A percentile compares a stretch with the other conserved stretches of the same genome.
Evolutionary conservation across 35 echinoderm and acorn worm genomes (phyloP).

Genomic region (Chiridota heheva): DNA sequence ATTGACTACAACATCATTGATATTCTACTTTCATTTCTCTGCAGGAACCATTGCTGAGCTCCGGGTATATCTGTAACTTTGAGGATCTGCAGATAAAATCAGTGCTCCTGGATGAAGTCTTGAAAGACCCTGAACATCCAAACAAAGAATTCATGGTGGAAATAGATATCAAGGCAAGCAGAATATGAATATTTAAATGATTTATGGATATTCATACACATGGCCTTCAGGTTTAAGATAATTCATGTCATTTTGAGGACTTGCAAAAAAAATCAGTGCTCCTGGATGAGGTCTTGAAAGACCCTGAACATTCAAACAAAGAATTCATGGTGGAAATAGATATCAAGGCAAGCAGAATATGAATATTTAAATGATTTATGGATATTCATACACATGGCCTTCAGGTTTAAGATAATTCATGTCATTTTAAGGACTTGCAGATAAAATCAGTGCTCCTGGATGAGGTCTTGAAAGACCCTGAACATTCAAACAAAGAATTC

Average conservation of each 20-base stretch:
- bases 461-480: conserved; percentile 92
- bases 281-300: conserved; percentile 94
- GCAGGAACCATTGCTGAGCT: conserved; percentile 95
- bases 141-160: conserved; percentile 84
- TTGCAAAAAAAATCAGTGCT: conserved; percentile 90
- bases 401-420: too few relatives aligned
- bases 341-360: conserved; percentile 86
- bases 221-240: too few relatives aligned
- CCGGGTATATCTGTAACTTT: conserved; percentile 98
- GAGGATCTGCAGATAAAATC: conserved; percentile 95
- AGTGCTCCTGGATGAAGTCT: conserved; percentile 92
- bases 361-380: too few relatives aligned
- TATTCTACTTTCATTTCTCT: too few relatives aligned
- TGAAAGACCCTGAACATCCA: conserved; percentile 90
- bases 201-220: too few relatives aligned
- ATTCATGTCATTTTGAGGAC: too few relatives aligned
- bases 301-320: conserved; percentile 84
- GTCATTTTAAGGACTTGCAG: conserved; percentile 98
- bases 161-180: conserved; percentile 87
- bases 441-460: conserved; percentile 92
- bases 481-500: conserved; percentile 84
- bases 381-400: too few relatives aligned
- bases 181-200: background rate
- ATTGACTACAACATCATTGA: too few relatives aligned
- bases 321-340: conserved; percentile 89